Evolutionary conservation across 2,113 vertebrate genomes (phyloP).

Genomic region (Sula dactylatra): DNA sequence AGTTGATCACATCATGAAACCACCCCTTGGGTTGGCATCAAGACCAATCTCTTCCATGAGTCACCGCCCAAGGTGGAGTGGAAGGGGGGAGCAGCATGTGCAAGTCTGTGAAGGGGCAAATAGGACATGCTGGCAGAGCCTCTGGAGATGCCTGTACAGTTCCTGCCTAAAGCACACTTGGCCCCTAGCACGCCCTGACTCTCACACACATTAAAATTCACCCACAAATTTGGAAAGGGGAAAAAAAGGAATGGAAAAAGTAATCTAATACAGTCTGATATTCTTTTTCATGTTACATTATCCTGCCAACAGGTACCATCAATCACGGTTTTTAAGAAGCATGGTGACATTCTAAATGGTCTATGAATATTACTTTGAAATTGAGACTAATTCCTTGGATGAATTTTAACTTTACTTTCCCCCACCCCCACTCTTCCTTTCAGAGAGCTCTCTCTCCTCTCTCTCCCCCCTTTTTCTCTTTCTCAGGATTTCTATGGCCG

Average conservation of each 20-base stretch:
- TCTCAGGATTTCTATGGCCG: not conserved
- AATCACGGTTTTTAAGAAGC: constrained; percentile 22
- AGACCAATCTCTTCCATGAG: not conserved
- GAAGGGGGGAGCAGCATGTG: not conserved
- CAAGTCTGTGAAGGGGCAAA: not conserved
- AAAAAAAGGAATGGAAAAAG: not conserved
- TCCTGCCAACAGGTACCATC: constrained; percentile 20
- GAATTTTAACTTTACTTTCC: constrained; percentile 9
- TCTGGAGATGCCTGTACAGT: not conserved
- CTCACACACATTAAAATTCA: not conserved
- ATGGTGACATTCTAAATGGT: constrained; percentile 33
- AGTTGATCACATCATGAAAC: not conserved
- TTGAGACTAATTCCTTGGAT: constrained; percentile 22
- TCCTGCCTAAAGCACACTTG: not conserved
- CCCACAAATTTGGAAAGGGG: not conserved
- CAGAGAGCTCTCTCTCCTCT: not conserved
- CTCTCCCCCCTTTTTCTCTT: rapidly evolving
- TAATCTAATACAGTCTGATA: not conserved
- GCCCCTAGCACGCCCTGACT: not conserved
- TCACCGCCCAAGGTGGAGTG: not conserved
- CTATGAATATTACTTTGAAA: constrained; percentile 60
- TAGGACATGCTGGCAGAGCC: not conserved
- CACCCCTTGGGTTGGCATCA: not conserved
- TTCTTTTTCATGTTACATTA: constrained; percentile 17
- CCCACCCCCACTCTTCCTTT: not conserved